A percentile compares a stretch with the other conserved stretches of the same genome.
Conservation (phyloP, 2,797 vertebrate species). For the Pelobates cultripes region DNA sequence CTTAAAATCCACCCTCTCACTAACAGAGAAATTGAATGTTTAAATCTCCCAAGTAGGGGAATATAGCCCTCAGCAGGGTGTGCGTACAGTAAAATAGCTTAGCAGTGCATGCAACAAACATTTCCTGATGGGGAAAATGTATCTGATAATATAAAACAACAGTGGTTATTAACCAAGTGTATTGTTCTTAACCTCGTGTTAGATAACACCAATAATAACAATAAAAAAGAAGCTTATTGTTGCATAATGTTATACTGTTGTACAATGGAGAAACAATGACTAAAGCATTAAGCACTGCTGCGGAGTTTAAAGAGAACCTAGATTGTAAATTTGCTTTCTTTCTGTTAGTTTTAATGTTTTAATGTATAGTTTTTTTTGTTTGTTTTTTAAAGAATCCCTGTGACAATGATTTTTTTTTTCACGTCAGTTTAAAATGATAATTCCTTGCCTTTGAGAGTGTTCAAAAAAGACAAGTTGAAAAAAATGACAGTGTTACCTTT, state of each 20-base stretch:
- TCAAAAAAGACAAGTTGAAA: not conserved
- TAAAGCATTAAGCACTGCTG: not conserved
- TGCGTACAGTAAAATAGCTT: not conserved
- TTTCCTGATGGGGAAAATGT: not conserved
- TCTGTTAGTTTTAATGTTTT: not conserved
- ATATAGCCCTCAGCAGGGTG: conserved; percentile 4
- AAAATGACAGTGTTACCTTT: too few species aligned
- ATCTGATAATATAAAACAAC: not conserved
- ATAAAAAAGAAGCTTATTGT: not conserved
- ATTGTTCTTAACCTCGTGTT: not conserved
- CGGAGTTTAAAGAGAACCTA: not conserved
- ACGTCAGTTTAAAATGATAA: not conserved
- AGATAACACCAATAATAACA: not conserved
- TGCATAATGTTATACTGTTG: not conserved
- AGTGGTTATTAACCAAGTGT: not conserved
- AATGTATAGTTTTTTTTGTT: not conserved
- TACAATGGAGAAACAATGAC: not conserved
- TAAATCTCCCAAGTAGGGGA: conserved; percentile 6
- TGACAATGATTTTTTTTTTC: not conserved
- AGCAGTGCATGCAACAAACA: not conserved
- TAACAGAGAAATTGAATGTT: not conserved
- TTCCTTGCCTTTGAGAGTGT: not conserved
- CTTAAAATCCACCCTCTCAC: not conserved
- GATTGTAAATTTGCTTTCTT: not conserved
- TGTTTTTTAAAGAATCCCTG: too few species aligned